Conservation (phyloP, 1,140 invertebrate species). For the Phymorhynchus buccinoides region DNA sequence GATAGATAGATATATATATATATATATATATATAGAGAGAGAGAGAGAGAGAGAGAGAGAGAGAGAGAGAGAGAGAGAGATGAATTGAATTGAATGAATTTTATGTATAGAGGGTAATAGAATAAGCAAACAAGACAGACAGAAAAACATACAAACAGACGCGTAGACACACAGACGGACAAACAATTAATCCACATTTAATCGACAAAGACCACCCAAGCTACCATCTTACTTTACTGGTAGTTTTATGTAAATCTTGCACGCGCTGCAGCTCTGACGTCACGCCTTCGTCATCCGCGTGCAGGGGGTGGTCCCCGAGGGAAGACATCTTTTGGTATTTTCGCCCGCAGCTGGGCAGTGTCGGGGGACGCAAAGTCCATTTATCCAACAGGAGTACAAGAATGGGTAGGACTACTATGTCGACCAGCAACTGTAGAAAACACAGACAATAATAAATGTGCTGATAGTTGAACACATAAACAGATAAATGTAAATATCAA, state of each 20-base stretch:
- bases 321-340: neutral
- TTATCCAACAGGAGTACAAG: conserved; percentile 25
- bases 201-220: neutral
- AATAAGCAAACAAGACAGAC: too few relatives aligned
- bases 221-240: neutral
- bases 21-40: too few relatives aligned
- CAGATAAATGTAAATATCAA: neutral
- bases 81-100: too few relatives aligned
- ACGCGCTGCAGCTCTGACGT: neutral
- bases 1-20: too few relatives aligned
- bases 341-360: neutral
- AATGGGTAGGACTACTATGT: neutral
- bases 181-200: too few relatives aligned
- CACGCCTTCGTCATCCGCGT: neutral
- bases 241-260: neutral
- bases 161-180: neutral
- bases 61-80: too few relatives aligned
- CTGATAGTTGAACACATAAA: neutral
- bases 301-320: neutral
- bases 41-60: too few relatives aligned
- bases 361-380: neutral
- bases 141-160: too few relatives aligned
- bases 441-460: too few relatives aligned
- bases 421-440: neutral
- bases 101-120: too few relatives aligned